These are phyloP conservation scores for Dendrolimus punctatus DNA, from an alignment of 1,140 invertebrate species.

Conservation along the genomic window DNA sequence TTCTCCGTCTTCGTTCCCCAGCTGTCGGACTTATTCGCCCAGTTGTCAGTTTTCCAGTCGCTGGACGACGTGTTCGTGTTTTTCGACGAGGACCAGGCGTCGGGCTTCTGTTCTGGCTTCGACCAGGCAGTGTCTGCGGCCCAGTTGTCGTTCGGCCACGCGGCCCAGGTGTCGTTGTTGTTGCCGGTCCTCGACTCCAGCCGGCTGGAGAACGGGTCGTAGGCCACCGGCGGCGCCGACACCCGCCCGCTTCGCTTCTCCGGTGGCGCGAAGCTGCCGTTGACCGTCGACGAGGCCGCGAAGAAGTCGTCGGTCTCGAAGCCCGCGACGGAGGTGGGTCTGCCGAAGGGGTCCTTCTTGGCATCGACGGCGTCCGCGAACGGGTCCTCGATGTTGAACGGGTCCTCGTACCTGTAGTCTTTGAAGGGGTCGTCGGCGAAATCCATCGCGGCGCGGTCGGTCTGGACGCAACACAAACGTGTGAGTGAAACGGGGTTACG, in stretches of 20 bases:
- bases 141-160: constrained; percentile 60
- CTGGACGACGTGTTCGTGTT: constrained; percentile 17
- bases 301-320: constrained; percentile 62
- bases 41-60: constrained; percentile 44
- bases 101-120: constrained; percentile 28
- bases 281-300: constrained; percentile 21
- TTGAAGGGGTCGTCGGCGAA: constrained; percentile 89
- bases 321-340: constrained; percentile 48
- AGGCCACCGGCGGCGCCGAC: constrained; percentile 48
- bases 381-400: constrained; percentile 79
- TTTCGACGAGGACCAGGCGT: constrained; percentile 31
- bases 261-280: constrained; percentile 30
- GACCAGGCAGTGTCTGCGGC: constrained; percentile 49
- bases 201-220: constrained; percentile 42
- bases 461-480: constrained; percentile 49
- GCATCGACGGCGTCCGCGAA: constrained; percentile 73
- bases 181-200: constrained; percentile 28
- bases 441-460: constrained; percentile 68
- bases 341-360: constrained; percentile 22
- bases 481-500: constrained; percentile 27
- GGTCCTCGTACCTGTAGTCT: constrained; percentile 87
- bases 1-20: constrained; percentile 48
- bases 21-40: constrained; percentile 46
- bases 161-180: constrained; percentile 42
- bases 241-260: constrained; percentile 44